Evolutionary conservation across 2,797 vertebrate species (phyloP).

Genomic region (Sebastes dallii): DNA sequence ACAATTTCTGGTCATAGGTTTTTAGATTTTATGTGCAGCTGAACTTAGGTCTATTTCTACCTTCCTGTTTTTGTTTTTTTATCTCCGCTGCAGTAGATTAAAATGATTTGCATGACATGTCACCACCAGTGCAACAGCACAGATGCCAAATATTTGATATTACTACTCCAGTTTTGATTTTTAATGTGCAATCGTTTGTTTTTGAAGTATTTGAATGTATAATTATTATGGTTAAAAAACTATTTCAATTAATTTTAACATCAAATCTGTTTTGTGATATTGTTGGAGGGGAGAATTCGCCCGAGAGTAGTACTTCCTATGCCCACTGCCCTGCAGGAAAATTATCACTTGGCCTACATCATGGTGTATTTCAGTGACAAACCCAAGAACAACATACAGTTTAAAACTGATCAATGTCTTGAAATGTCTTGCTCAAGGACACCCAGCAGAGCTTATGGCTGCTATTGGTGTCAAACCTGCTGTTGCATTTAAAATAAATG

Average conservation of each 20-base stretch:
- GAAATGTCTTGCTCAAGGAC: constrained; percentile 25
- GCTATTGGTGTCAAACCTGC: constrained; percentile 26
- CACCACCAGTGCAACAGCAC: constrained; percentile 12
- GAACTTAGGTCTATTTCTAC: neutral
- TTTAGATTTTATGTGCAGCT: neutral
- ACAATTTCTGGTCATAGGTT: no score
- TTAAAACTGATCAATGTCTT: constrained; percentile 14
- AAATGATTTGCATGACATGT: constrained; percentile 3
- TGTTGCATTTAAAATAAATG: constrained; percentile 61
- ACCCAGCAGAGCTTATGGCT: constrained; percentile 15
- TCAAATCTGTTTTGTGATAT: constrained; percentile 2
- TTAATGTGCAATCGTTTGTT: constrained; percentile 17
- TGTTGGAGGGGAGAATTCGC: neutral
- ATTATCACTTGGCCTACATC: neutral
- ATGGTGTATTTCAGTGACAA: constrained; percentile 6
- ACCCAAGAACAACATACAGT: neutral
- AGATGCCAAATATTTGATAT: constrained; percentile 11
- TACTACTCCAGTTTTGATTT: neutral
- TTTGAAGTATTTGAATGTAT: constrained; percentile 13
- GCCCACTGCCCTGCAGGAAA: constrained; percentile 4
- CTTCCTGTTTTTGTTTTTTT: neutral
- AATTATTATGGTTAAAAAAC: neutral
- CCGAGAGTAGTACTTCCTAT: neutral
- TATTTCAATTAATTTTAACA: neutral
- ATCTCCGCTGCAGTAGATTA: neutral